phyloP scores from a whole-genome alignment of 2,888 invertebrate species.

The Erynnis tages region DNA sequence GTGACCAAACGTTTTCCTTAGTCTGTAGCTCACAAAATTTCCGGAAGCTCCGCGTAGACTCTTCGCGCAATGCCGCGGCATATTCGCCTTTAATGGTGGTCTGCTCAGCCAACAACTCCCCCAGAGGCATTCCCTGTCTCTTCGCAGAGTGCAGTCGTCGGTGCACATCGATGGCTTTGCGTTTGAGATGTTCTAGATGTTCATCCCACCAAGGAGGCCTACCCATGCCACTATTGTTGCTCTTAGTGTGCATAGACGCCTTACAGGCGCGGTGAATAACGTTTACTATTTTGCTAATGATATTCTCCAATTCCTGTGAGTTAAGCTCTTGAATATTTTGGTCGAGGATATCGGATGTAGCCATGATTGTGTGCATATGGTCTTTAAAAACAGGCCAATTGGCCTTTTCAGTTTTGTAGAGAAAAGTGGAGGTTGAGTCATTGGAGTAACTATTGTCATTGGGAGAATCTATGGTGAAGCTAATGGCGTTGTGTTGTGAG shows the following conservation, averaged over 20 bases:
- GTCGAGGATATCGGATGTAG: background rate
- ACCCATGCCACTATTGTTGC: background rate
- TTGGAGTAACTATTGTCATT: background rate
- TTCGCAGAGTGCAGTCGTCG: background rate
- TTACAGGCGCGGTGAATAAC: background rate
- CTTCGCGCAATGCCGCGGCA: background rate
- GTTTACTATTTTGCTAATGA: background rate
- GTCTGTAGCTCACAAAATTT: slow-evolving; percentile 26
- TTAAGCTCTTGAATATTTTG: background rate
- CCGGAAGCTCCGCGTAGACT: slow-evolving; percentile 23
- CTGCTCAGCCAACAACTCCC: background rate
- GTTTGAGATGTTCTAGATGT: background rate
- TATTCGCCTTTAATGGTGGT: background rate
- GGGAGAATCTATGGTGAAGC: slow-evolving; percentile 6
- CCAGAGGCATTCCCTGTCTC: background rate
- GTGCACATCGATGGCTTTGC: slow-evolving; percentile 2
- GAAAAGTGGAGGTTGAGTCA: background rate
- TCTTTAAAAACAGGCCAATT: slow-evolving; percentile 16
- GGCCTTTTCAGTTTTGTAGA: slow-evolving; percentile 18
- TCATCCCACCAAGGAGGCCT: slow-evolving; percentile 2
- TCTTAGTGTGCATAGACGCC: background rate
- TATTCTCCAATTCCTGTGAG: background rate
- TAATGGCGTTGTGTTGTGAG: slow-evolving; percentile 30
- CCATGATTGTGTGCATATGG: slow-evolving; percentile 1
- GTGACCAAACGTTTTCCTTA: slow-evolving; percentile 32